Evolutionary conservation across 2,113 vertebrate genomes (phyloP).

Genomic region (Lepus europaeus): DNA sequence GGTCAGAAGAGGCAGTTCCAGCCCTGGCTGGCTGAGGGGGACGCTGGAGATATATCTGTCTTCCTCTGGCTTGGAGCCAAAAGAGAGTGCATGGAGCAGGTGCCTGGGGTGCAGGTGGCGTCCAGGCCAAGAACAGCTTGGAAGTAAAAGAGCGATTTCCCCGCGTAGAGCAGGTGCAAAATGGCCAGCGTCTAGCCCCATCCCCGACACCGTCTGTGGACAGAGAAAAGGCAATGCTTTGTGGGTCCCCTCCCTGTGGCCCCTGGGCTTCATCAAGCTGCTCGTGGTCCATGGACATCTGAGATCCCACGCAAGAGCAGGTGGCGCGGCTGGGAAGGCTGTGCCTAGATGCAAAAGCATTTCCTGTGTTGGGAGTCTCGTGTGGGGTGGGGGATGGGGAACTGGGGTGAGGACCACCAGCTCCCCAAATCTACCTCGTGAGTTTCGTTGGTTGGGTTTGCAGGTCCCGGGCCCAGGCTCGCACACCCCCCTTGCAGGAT

Average conservation of each 20-base stretch:
- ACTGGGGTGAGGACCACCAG: too few relatives aligned
- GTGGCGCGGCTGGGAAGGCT: background rate
- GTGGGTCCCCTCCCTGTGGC: background rate
- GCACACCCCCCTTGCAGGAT: too few relatives aligned
- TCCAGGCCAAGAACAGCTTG: background rate
- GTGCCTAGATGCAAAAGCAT: fast-evolving
- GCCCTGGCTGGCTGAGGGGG: background rate
- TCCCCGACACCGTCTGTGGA: fast-evolving
- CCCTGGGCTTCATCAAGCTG: background rate
- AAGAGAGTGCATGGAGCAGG: background rate
- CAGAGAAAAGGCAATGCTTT: background rate
- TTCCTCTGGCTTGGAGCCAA: background rate
- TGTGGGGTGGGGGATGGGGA: too few relatives aligned
- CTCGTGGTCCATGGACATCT: background rate
- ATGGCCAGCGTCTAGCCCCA: background rate
- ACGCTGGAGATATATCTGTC: background rate
- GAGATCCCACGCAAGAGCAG: fast-evolving
- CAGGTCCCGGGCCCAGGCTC: background rate
- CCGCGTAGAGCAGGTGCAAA: background rate
- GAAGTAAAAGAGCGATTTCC: slow-evolving; percentile 10
- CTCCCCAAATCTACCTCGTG: too few relatives aligned
- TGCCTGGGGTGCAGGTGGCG: background rate
- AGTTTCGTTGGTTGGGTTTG: background rate
- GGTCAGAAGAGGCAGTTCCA: background rate
- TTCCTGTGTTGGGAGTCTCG: background rate